Evolutionary conservation across 2,113 vertebrate species (phyloP), one percentile per base, ranked within the genome.

Genomic region (Cynocephalus volans): DNA sequence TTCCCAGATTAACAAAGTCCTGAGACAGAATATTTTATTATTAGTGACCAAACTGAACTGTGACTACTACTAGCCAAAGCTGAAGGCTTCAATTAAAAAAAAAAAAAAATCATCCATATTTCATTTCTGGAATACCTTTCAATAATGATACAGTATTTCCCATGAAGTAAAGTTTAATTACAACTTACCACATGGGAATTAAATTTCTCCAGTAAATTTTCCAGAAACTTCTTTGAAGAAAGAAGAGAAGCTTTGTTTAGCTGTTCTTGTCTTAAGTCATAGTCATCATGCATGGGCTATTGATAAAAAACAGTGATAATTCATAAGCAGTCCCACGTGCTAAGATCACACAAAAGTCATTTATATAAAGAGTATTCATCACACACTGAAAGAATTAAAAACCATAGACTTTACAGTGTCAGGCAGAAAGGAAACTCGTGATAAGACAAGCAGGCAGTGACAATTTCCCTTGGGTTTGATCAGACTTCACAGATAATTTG

Each of bases 231-330:
- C 98, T 99, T 99, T 48, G 99, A 99, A 97, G 99, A 99, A 45
- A 99, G 99, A 97, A 99, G 99, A 15, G 99, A 99, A 86, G 99
- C 99, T 99, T 99, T 99, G 99, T 99, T 99, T 98, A 99, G 94
- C 97, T 99, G 99, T 97, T 99, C 99, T 98, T 99, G 99, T 96
- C 99, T 99, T 98, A 99, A 98, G 98, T 99, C 99, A 58, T 99
- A 99, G 95, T 99, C 99, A 97, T 99, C 99, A 85, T 99, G 99
- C 99, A 99, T 99, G 10, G 99, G 99, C 99, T 99, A 97, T 54
- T 62, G 69, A 97, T 82, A 95, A 83, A 92, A 77, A 95, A 96
- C 28, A 98, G 65, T 48, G 81, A 96, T 58, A 28, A 95, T 93
- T 97, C 62, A 97, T 48, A 87, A 96, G 89, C n/a, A 88, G 56